A percentile compares a stretch with the other conserved stretches of the same genome.
Conservation (phyloP, 2,888 invertebrate genomes). For the Andrena hattorfiana region DNA sequence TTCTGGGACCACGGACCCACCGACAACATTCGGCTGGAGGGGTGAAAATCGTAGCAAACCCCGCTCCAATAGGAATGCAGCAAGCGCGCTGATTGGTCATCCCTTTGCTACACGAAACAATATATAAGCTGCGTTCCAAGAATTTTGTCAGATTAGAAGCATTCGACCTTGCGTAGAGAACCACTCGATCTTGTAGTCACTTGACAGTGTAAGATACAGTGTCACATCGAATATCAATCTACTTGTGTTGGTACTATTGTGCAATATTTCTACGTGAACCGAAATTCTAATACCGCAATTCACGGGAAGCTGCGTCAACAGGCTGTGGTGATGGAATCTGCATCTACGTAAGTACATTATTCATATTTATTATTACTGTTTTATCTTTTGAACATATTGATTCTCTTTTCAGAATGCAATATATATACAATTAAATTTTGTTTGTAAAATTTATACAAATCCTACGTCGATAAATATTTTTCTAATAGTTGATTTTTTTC, state of each 20-base stretch:
- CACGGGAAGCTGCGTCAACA: too few relatives aligned
- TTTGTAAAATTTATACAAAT: too few relatives aligned
- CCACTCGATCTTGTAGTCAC: neutral
- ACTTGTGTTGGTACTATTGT: constrained; percentile 3
- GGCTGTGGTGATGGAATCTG: too few relatives aligned
- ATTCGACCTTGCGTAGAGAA: neutral
- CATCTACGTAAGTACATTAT: too few relatives aligned
- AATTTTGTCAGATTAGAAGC: neutral
- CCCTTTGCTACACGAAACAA: neutral
- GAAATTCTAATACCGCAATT: neutral
- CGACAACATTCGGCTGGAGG: neutral
- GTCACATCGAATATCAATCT: neutral
- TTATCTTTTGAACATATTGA: too few relatives aligned
- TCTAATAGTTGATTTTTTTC: neutral
- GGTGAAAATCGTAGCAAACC: neutral
- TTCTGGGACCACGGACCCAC: neutral
- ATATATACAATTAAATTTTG: too few relatives aligned
- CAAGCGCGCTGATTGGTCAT: neutral
- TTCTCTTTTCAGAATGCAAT: too few relatives aligned
- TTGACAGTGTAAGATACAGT: constrained; percentile 3
- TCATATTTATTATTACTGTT: too few relatives aligned
- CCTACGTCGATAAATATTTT: too few relatives aligned
- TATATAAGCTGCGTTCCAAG: constrained; percentile 1
- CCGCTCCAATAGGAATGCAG: too few relatives aligned
- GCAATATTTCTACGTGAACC: constrained; percentile 3